A percentile compares a stretch with the other conserved stretches of the same genome.
These are phyloP conservation scores for Caenorhabditis auriculariae DNA, from an alignment of 2,888 invertebrate species.

Conservation along the genomic window DNA sequence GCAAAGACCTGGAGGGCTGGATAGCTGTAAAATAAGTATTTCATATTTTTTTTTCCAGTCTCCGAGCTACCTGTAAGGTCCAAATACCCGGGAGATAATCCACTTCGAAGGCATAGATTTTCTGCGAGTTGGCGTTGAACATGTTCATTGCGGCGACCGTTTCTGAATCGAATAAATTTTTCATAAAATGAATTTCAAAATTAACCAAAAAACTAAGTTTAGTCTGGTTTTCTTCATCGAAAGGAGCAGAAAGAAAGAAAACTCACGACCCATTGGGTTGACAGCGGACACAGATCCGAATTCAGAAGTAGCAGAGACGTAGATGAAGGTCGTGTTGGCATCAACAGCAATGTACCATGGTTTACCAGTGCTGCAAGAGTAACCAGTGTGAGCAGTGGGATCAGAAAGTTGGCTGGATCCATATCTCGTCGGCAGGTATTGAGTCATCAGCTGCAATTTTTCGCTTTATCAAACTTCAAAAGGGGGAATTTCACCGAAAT, in stretches of 20 bases:
- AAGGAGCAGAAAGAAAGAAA: background rate
- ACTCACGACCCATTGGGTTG: slow-evolving; percentile 24
- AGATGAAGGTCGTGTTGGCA: slow-evolving; percentile 33
- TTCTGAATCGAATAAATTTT: background rate
- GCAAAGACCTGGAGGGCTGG: slow-evolving; percentile 28
- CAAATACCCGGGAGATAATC: slow-evolving; percentile 27
- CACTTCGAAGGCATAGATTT: slow-evolving; percentile 30
- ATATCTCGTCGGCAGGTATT: slow-evolving; percentile 37
- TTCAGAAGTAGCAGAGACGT: slow-evolving; percentile 27
- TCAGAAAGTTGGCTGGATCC: slow-evolving; percentile 31
- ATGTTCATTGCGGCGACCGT: background rate
- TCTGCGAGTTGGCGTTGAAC: slow-evolving; percentile 20
- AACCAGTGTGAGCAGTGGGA: slow-evolving; percentile 32
- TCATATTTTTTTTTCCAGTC: background rate
- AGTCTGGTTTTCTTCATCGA: background rate
- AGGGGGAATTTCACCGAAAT: background rate
- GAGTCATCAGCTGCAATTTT: slow-evolving; percentile 19
- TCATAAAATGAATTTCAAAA: background rate
- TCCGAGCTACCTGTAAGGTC: slow-evolving; percentile 4
- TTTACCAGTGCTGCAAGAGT: slow-evolving; percentile 23
- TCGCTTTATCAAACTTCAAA: background rate
- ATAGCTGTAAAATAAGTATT: slow-evolving; percentile 4
- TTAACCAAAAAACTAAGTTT: background rate
- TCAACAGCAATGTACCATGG: slow-evolving; percentile 40
- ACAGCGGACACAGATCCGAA: slow-evolving; percentile 23